Evolutionary conservation across 2,888 invertebrate species (phyloP), one percentile per base, ranked within the genome.

Genomic region (Camptogramma bilineatum): DNA sequence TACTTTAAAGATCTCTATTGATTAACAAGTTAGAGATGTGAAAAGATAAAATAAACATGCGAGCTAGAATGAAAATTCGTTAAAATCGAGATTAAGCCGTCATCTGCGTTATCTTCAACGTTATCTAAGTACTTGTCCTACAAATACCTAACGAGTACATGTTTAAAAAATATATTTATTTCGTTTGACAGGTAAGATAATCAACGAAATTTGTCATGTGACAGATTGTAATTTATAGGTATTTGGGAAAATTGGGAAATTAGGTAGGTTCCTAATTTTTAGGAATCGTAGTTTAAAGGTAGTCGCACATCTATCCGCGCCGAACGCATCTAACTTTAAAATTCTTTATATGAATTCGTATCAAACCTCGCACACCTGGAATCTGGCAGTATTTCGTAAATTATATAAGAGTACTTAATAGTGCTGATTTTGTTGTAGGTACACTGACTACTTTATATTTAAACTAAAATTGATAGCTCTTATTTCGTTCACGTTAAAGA

Each of bases 81-180:
- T 91, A 90, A 91, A 88, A 89, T 74, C 79, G 83, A 91, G 91
- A 93, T 92, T 91, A 91, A 89, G 87, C 88, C 91, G 86, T 91
- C 91, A 89, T 91, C 90, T 89, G 73, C 66, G 88, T 89, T 91
- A 92, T 92, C 91, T 86, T 39, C 51, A 73, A 67, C 73, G 81
- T 86, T 91, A 91, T 90, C 90, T 82, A 76, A 75, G 84, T 86
- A 86, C 78, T 76, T 82, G 79, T 82, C 79, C 79, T 76, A 85
- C 81, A 85, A 85, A 87, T 84, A 87, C 79, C 80, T 85, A 86
- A 89, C 84, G 83, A 87, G 79, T 71, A 73, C 16, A 47, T 51
- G 42, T 77, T 83, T 75, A 78, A 85, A 84, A 87, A 84, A 84
- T 84, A 84, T 83, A 83, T 85, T 87, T 85, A 82, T 77, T 85